Evolutionary conservation across 2,888 invertebrate species (phyloP).

Genomic region (Ectemnius cavifrons): DNA sequence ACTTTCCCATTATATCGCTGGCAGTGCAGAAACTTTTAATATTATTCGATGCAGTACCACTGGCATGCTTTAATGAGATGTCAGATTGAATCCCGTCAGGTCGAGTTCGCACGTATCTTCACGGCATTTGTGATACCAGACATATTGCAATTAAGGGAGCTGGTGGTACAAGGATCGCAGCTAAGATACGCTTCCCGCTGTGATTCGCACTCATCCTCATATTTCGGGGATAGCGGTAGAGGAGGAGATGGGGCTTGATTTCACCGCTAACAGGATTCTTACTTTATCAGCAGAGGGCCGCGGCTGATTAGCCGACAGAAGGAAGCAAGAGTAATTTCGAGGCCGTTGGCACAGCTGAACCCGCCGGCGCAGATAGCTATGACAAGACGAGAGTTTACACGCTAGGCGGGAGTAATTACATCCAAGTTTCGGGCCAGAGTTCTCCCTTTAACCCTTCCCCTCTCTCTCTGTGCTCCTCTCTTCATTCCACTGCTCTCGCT

Average conservation of each 20-base stretch:
- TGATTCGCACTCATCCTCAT: too few species aligned
- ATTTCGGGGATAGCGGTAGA: too few species aligned
- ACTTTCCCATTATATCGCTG: too few species aligned
- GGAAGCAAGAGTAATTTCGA: slow-evolving; percentile 75
- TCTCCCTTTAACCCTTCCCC: slow-evolving; percentile 47
- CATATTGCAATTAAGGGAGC: too few species aligned
- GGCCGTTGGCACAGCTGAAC: slow-evolving; percentile 68
- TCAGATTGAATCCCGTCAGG: too few species aligned
- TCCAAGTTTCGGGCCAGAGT: slow-evolving; percentile 72
- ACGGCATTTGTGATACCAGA: too few species aligned
- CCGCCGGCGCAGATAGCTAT: slow-evolving; percentile 70
- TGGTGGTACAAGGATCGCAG: too few species aligned
- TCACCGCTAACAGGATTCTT: slow-evolving; percentile 57
- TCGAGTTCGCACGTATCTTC: too few species aligned
- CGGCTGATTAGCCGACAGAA: slow-evolving; percentile 74
- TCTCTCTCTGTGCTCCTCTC: slow-evolving; percentile 5
- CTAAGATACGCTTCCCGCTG: too few species aligned
- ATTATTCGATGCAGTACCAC: too few species aligned
- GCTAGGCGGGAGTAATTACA: slow-evolving; percentile 75
- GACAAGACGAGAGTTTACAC: slow-evolving; percentile 72
- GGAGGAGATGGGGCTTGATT: slow-evolving; percentile 6
- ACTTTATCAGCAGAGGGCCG: slow-evolving; percentile 64
- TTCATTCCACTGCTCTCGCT: neutral
- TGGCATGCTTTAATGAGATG: too few species aligned
- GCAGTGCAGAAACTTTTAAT: too few species aligned